These are phyloP conservation scores for Microcebus ravelobensis DNA, from an alignment of 2,113 vertebrate species.

Conservation along the genomic window DNA sequence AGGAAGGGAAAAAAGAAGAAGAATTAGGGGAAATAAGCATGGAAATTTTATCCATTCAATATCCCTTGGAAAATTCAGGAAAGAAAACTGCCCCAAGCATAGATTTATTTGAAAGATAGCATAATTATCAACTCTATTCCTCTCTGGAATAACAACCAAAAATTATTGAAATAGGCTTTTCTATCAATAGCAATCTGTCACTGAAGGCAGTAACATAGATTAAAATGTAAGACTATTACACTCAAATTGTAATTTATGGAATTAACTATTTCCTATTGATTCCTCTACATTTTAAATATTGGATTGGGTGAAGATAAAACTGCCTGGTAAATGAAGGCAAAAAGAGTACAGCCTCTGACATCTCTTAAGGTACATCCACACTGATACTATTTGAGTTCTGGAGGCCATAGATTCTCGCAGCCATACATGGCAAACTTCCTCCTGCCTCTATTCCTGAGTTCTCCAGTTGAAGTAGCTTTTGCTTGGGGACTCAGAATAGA, in stretches of 20 bases:
- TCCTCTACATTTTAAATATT: constrained; percentile 1
- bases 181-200: constrained; percentile 73
- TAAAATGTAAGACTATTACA: constrained; percentile 39
- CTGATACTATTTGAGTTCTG: background rate
- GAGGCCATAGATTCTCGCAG: background rate
- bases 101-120: constrained; percentile 48
- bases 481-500: background rate
- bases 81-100: constrained; percentile 33
- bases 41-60: background rate
- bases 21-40: constrained; percentile 38
- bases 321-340: background rate
- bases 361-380: background rate
- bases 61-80: constrained; percentile 41
- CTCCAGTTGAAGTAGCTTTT: background rate
- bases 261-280: constrained; percentile 54
- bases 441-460: background rate
- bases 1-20: constrained; percentile 16
- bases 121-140: constrained; percentile 6
- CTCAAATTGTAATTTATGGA: constrained; percentile 15
- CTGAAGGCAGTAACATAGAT: constrained; percentile 16
- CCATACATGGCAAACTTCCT: background rate
- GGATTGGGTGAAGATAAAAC: constrained; percentile 20
- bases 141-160: constrained; percentile 46
- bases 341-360: background rate
- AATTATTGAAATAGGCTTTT: constrained; percentile 51